Conservation (phyloP, 2,888 invertebrate genomes). For the Hypena proboscidalis region DNA sequence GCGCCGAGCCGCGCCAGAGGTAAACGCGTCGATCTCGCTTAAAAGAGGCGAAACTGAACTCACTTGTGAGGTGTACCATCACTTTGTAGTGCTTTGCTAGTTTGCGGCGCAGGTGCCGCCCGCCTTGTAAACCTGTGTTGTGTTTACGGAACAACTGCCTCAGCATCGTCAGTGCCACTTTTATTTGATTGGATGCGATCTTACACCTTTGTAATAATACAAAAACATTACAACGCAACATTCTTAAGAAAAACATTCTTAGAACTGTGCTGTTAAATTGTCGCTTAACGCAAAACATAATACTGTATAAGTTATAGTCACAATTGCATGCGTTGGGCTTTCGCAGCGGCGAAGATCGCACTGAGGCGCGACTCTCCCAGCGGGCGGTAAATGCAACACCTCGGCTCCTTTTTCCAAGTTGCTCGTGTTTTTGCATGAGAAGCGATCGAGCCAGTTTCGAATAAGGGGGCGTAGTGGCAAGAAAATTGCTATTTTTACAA, state of each 20-base stretch:
- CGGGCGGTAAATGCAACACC: slow-evolving; percentile 58
- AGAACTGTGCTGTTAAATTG: slow-evolving; percentile 36
- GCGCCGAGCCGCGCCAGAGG: slow-evolving; percentile 63
- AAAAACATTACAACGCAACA: not conserved
- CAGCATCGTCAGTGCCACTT: slow-evolving; percentile 34
- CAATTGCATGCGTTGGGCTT: slow-evolving; percentile 20
- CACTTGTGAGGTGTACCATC: slow-evolving; percentile 55
- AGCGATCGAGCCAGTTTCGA: slow-evolving; percentile 58
- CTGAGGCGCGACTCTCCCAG: slow-evolving; percentile 57
- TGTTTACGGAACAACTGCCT: slow-evolving; percentile 50
- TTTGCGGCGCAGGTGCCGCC: slow-evolving; percentile 47
- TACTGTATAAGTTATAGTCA: slow-evolving; percentile 30
- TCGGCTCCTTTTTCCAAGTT: slow-evolving; percentile 54
- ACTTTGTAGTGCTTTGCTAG: slow-evolving; percentile 54
- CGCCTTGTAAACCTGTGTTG: slow-evolving; percentile 59
- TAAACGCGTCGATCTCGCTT: slow-evolving; percentile 68
- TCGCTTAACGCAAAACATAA: slow-evolving; percentile 40
- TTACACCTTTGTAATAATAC: not conserved
- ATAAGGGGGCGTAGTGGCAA: slow-evolving; percentile 63
- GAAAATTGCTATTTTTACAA: slow-evolving; percentile 74
- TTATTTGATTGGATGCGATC: slow-evolving; percentile 5
- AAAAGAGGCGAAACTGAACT: slow-evolving; percentile 59
- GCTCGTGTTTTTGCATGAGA: slow-evolving; percentile 61
- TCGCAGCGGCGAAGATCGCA: slow-evolving; percentile 41
- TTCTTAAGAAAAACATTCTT: slow-evolving; percentile 14